Conservation (phyloP, 2,888 invertebrate genomes). For the Epirrita christyi region DNA sequence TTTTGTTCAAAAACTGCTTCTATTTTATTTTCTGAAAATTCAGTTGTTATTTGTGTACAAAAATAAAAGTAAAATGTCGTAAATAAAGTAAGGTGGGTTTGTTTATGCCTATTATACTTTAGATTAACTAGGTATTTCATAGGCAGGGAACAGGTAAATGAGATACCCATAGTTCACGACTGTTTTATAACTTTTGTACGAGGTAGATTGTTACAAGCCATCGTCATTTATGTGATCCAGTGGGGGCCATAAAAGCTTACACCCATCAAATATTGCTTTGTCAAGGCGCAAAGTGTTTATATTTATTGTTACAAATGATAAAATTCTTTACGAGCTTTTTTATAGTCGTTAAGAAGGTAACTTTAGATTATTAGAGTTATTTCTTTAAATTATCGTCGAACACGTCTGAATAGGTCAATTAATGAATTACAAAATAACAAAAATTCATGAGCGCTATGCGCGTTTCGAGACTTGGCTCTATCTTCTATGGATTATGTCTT, state of each 20-base stretch:
- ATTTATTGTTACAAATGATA: constrained; percentile 45
- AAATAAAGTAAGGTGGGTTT: no score
- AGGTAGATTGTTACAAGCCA: constrained; percentile 39
- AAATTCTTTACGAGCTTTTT: constrained; percentile 16
- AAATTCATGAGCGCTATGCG: no score
- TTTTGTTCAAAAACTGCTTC: background rate
- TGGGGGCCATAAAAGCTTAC: constrained; percentile 51
- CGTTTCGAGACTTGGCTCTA: no score
- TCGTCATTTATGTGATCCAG: constrained; percentile 52
- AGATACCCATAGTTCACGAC: constrained; percentile 48
- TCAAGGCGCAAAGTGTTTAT: constrained; percentile 45
- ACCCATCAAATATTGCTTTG: constrained; percentile 57
- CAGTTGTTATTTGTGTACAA: no score
- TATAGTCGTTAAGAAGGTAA: constrained; percentile 11
- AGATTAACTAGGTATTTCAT: background rate
- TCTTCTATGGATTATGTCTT: background rate
- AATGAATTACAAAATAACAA: no score
- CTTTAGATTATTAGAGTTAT: no score
- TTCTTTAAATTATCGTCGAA: no score
- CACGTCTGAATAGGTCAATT: no score
- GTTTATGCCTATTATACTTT: background rate
- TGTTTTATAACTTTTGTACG: constrained; percentile 62
- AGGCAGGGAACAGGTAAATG: constrained; percentile 45
- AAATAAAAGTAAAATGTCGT: no score
- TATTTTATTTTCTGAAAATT: background rate